A percentile compares a stretch with the other conserved stretches of the same genome.
phyloP scores from a whole-genome alignment of 92 coral and sea anemone genomes.

The Diadumene lineata region DNA sequence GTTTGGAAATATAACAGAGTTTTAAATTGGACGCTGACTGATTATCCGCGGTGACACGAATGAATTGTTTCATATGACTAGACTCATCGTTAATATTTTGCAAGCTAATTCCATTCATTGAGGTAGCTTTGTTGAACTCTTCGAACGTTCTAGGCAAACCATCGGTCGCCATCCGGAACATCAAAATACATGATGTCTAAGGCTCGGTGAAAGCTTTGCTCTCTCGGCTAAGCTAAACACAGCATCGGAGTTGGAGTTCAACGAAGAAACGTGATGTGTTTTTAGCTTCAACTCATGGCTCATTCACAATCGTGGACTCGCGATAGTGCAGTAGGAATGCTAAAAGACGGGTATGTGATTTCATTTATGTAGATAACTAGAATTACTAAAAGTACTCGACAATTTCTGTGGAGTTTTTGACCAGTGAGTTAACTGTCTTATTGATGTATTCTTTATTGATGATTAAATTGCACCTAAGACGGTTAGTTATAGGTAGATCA shows the following conservation, averaged over 20 bases:
- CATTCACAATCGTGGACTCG: neutral
- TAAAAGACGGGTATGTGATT: neutral
- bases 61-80: too few species aligned
- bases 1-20: neutral
- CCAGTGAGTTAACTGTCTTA: neutral
- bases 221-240: neutral
- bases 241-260: neutral
- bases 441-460: neutral
- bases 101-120: neutral
- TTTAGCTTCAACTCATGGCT: neutral
- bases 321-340: neutral
- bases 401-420: too few species aligned
- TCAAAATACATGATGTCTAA: conserved; percentile 3
- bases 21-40: too few species aligned
- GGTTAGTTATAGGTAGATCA: too few species aligned
- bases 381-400: too few species aligned
- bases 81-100: too few species aligned
- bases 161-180: conserved; percentile 30
- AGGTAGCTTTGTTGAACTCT: neutral
- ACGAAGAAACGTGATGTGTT: neutral
- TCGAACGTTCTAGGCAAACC: conserved; percentile 23
- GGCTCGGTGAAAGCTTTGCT: neutral
- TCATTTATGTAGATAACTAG: too few species aligned
- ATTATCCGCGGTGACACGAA: too few species aligned
- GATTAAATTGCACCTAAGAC: neutral